Evolutionary conservation across 2,113 vertebrate genomes (phyloP).

Genomic region (Ovis aries): DNA sequence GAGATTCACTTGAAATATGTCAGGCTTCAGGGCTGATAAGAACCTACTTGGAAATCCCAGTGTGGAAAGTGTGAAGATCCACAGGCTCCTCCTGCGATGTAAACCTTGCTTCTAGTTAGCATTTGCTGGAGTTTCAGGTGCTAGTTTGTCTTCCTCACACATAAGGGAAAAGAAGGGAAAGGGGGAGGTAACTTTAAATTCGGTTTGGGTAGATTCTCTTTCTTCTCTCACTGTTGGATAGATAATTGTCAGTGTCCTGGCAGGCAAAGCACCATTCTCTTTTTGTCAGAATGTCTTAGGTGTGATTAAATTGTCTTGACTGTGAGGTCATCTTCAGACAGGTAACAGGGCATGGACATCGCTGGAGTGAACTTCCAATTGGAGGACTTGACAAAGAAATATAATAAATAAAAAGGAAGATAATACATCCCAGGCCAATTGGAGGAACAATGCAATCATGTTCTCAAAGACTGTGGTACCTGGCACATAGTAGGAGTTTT

Average conservation of each 20-base stretch:
- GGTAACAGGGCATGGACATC: accelerated
- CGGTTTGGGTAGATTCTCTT: not conserved
- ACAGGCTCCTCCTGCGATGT: not conserved
- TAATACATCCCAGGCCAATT: accelerated
- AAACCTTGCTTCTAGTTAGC: not conserved
- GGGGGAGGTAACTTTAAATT: not conserved
- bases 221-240: not conserved
- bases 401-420: not conserved
- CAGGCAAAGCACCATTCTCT: not conserved
- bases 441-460: not conserved
- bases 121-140: not conserved
- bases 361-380: not conserved
- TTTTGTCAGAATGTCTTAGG: not conserved
- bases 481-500: not conserved
- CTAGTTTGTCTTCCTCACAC: not conserved
- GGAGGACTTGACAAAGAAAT: not conserved
- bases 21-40: not conserved
- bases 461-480: not conserved
- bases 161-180: not conserved
- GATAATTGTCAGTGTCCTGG: not conserved
- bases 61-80: not conserved
- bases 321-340: not conserved
- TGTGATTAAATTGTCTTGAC: not conserved
- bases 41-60: not conserved
- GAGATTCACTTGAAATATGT: not conserved